A percentile compares a stretch with the other conserved stretches of the same genome.
These are phyloP conservation scores for Conus canariensis DNA, from an alignment of 2,888 invertebrate species.

Conservation along the genomic window DNA sequence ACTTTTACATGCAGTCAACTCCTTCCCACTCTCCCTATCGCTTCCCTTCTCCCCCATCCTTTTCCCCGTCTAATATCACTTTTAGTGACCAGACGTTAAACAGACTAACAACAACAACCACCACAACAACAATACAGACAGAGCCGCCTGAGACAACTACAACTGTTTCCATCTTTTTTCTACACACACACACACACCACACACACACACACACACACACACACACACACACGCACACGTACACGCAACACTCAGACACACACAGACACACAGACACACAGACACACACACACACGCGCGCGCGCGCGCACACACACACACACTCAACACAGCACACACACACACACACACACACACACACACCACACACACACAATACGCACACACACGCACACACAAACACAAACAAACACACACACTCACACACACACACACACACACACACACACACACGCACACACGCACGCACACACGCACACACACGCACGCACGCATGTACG, in stretches of 20 bases:
- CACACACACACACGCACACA: neutral
- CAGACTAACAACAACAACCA: neutral
- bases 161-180: neutral
- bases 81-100: too few relatives aligned
- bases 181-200: neutral
- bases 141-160: neutral
- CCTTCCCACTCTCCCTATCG: too few relatives aligned
- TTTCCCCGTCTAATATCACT: too few relatives aligned
- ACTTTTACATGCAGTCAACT: too few relatives aligned
- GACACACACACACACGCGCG: neutral
- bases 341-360: constrained; percentile 10
- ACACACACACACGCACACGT: neutral
- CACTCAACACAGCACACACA: neutral
- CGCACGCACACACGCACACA: neutral
- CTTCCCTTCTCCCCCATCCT: too few relatives aligned
- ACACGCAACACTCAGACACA: neutral
- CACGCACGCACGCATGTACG: too few relatives aligned
- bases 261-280: neutral
- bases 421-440: neutral
- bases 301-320: neutral
- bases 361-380: neutral
- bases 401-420: neutral
- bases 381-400: neutral
- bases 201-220: too few relatives aligned
- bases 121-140: neutral